Conservation (phyloP, 2,888 invertebrate genomes). For the Chymomyza amoena region DNA sequence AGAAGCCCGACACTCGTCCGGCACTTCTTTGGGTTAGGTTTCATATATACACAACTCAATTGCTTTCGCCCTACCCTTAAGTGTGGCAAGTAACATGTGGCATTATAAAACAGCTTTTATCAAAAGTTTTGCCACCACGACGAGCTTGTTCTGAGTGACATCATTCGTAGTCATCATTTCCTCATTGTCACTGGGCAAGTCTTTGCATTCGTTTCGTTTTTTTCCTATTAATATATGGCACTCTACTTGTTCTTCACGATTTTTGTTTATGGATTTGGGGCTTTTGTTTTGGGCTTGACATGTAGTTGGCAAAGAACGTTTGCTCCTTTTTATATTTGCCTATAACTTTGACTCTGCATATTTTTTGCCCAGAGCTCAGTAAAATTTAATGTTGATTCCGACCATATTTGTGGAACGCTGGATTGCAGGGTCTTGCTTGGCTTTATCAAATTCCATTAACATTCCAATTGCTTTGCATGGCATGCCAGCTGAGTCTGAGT, state of each 20-base stretch:
- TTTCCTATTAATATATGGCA: not conserved
- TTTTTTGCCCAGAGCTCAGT: not conserved
- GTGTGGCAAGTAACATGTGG: constrained; percentile 9
- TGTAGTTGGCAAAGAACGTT: not conserved
- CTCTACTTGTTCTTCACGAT: not conserved
- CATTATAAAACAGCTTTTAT: constrained; percentile 2
- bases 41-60: constrained; percentile 3
- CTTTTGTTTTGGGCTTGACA: constrained; percentile 48
- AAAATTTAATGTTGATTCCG: constrained; percentile 1
- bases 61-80: too few species aligned
- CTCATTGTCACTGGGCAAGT: constrained; percentile 30
- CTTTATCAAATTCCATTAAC: not conserved
- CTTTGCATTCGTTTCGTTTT: not conserved
- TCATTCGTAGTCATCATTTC: constrained; percentile 33
- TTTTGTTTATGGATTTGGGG: constrained; percentile 54
- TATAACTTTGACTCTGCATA: constrained; percentile 39
- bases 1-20: constrained; percentile 21
- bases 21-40: constrained; percentile 10
- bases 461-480: constrained; percentile 1
- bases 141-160: constrained; percentile 33
- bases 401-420: not conserved
- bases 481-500: not conserved
- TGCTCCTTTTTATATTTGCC: constrained; percentile 46
- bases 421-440: not conserved
- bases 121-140: constrained; percentile 1